Evolutionary conservation across 1,140 invertebrate species (phyloP).

Genomic region (Cephus cinctus): DNA sequence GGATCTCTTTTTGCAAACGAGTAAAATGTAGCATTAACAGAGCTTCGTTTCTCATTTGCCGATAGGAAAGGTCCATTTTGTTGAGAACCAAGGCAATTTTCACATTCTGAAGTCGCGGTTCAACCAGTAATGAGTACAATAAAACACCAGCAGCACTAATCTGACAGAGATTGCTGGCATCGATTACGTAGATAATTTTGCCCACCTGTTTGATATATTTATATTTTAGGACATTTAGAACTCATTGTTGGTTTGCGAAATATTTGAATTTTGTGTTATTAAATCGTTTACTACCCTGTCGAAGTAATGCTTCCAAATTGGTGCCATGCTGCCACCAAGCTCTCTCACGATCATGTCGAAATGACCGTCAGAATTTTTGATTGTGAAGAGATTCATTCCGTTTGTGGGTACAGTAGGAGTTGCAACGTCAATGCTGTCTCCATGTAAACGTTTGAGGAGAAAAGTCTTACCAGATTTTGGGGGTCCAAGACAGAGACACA

Average conservation of each 20-base stretch:
- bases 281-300: slow-evolving; percentile 50
- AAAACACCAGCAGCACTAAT: slow-evolving; percentile 77
- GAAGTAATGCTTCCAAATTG: slow-evolving; percentile 75
- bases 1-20: slow-evolving; percentile 64
- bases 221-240: neutral
- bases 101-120: slow-evolving; percentile 63
- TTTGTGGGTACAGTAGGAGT: slow-evolving; percentile 75
- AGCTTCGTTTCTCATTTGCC: slow-evolving; percentile 80
- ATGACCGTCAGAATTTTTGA: slow-evolving; percentile 57
- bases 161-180: slow-evolving; percentile 77
- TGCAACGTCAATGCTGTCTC: slow-evolving; percentile 67
- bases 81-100: slow-evolving; percentile 73
- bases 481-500: slow-evolving; percentile 73
- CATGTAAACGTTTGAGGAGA: slow-evolving; percentile 71
- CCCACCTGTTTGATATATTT: slow-evolving; percentile 24
- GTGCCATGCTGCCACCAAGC: slow-evolving; percentile 76
- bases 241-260: too few species aligned
- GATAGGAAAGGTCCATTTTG: slow-evolving; percentile 80
- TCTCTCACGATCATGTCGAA: slow-evolving; percentile 59
- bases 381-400: slow-evolving; percentile 71
- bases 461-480: slow-evolving; percentile 78
- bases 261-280: neutral
- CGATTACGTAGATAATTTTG: slow-evolving; percentile 76
- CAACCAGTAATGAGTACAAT: slow-evolving; percentile 70
- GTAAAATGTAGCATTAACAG: slow-evolving; percentile 74